A percentile compares a stretch with the other conserved stretches of the same genome.
phyloP scores from a whole-genome alignment of 2,888 invertebrate species.

The Nysson spinosus region DNA sequence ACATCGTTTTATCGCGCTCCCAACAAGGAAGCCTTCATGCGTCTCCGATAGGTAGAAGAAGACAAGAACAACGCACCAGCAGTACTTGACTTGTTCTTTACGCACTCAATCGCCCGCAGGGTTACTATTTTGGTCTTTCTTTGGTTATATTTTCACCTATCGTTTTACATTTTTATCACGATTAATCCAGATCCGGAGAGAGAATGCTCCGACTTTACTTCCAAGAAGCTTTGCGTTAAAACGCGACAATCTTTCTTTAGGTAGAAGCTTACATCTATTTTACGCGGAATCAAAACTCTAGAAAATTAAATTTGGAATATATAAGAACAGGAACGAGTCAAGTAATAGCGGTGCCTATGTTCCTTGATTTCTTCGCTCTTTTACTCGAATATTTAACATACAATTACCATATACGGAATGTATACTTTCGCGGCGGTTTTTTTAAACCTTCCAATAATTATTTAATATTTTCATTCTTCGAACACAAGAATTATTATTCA shows the following conservation, averaged over 20 bases:
- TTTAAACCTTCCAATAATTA: slow-evolving; percentile 26
- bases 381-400: slow-evolving; percentile 5
- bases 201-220: slow-evolving; percentile 7
- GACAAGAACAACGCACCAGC: slow-evolving; percentile 33
- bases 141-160: slow-evolving; percentile 57
- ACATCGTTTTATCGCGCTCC: slow-evolving; percentile 61
- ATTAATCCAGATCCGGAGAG: slow-evolving; percentile 12
- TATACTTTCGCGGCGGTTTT: slow-evolving; percentile 35
- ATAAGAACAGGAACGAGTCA: slow-evolving; percentile 38
- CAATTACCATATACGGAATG: slow-evolving; percentile 21
- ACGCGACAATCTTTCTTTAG: slow-evolving; percentile 23
- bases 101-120: slow-evolving; percentile 50
- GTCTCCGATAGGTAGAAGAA: slow-evolving; percentile 22
- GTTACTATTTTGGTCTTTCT: slow-evolving; percentile 64
- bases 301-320: slow-evolving; percentile 57
- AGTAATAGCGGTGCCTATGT: slow-evolving; percentile 20
- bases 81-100: slow-evolving; percentile 54
- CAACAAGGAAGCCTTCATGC: slow-evolving; percentile 45
- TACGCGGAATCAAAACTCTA: slow-evolving; percentile 39
- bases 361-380: slow-evolving; percentile 23
- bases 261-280: slow-evolving; percentile 28
- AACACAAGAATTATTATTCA: background rate
- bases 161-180: slow-evolving; percentile 34
- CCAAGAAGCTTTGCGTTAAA: slow-evolving; percentile 11
- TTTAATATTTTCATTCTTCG: background rate